Evolutionary conservation across 2,888 invertebrate species (phyloP).

Genomic region (Netelia fuscicornis): DNA sequence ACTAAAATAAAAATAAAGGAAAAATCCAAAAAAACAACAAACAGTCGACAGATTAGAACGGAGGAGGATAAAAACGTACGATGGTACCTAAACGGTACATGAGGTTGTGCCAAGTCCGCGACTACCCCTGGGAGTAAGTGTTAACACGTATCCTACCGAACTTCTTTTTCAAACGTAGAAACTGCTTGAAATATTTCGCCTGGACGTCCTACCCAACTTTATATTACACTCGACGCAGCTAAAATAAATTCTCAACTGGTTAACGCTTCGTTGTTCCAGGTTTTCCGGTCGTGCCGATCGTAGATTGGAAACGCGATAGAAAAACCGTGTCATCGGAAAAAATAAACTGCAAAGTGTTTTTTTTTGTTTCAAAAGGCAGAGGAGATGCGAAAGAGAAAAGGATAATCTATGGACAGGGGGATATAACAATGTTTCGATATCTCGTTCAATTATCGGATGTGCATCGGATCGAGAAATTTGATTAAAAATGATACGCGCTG

Average conservation of each 20-base stretch:
- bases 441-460: constrained; percentile 16
- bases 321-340: neutral
- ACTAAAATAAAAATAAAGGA: neutral
- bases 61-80: neutral
- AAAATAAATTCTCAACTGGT: neutral
- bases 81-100: neutral
- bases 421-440: constrained; percentile 43
- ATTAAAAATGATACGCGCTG: constrained; percentile 53
- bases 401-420: constrained; percentile 12
- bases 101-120: neutral
- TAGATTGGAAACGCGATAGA: neutral
- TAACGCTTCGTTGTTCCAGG: neutral
- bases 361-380: neutral
- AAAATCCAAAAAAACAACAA: neutral
- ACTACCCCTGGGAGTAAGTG: neutral
- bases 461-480: constrained; percentile 52
- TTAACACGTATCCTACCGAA: neutral
- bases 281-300: neutral
- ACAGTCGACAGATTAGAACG: neutral
- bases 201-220: neutral
- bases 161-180: neutral
- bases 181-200: neutral
- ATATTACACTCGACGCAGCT: neutral
- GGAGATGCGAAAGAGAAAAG: neutral
- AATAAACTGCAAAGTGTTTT: neutral